Conservation (phyloP, 2,113 vertebrate species). For the Anhinga anhinga region DNA sequence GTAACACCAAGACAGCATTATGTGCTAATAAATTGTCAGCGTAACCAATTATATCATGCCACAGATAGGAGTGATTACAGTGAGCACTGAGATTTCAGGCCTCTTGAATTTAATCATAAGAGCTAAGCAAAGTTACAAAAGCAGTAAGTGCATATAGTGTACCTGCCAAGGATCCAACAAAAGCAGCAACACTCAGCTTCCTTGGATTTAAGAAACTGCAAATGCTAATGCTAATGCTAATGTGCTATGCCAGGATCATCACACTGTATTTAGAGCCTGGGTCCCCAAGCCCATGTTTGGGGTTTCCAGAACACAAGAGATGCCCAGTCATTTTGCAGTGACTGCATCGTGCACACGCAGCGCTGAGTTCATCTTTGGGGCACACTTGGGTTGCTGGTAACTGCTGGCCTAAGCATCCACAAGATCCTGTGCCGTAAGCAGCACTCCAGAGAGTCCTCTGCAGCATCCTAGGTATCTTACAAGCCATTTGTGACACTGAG, state of each 20-base stretch:
- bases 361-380: background rate
- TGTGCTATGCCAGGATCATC: rapidly evolving
- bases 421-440: background rate
- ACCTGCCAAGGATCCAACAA: background rate
- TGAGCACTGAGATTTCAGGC: rapidly evolving
- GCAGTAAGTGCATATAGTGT: background rate
- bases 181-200: background rate
- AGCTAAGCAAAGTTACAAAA: background rate
- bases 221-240: rapidly evolving
- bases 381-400: background rate
- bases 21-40: background rate
- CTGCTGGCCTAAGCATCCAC: background rate
- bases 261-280: background rate
- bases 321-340: background rate
- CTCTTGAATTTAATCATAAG: background rate
- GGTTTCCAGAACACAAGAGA: background rate
- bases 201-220: background rate
- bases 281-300: background rate
- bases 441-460: background rate
- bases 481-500: background rate
- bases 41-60: background rate
- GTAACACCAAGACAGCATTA: background rate
- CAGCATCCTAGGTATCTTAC: background rate
- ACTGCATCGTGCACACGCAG: rapidly evolving
- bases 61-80: background rate